These are phyloP conservation scores for Heliangelus exortis DNA, from an alignment of 2,797 vertebrate species.

Conservation along the genomic window DNA sequence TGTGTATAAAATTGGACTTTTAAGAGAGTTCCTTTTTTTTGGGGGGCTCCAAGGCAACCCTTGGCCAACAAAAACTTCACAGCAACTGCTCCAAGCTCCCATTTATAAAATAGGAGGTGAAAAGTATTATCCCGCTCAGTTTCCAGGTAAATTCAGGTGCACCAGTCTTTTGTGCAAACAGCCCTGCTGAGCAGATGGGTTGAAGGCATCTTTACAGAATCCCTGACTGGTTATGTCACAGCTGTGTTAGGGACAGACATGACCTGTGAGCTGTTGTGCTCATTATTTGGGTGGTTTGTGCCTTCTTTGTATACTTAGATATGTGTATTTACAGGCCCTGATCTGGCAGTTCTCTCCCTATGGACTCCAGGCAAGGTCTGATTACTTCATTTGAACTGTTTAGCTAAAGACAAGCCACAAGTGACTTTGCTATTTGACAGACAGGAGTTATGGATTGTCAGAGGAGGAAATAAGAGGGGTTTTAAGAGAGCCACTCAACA, in stretches of 20 bases:
- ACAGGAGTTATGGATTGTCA: background rate
- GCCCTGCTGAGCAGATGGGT: accelerated
- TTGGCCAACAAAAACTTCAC: conserved; percentile 82
- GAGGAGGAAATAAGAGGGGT: background rate
- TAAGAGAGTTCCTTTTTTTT: background rate
- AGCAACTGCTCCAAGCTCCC: conserved; percentile 70
- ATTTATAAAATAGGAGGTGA: conserved; percentile 82
- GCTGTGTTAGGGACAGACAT: background rate
- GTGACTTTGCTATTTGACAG: background rate
- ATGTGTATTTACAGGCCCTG: conserved; percentile 20
- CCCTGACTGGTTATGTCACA: accelerated
- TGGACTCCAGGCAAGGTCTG: background rate
- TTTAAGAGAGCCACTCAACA: background rate
- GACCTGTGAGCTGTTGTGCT: background rate
- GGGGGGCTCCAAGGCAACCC: conserved; percentile 79
- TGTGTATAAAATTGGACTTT: background rate
- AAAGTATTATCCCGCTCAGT: conserved; percentile 69
- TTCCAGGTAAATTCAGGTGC: conserved; percentile 77
- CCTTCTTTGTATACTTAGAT: conserved; percentile 85
- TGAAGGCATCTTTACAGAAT: background rate
- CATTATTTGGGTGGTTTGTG: conserved; percentile 78
- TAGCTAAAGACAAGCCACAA: background rate
- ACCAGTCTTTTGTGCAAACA: background rate
- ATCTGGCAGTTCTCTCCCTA: background rate
- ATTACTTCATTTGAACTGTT: background rate